A percentile compares a stretch with the other conserved stretches of the same genome.
Evolutionary conservation across 2,888 invertebrate genomes (phyloP).

Genomic region (Augochlorella aurata): DNA sequence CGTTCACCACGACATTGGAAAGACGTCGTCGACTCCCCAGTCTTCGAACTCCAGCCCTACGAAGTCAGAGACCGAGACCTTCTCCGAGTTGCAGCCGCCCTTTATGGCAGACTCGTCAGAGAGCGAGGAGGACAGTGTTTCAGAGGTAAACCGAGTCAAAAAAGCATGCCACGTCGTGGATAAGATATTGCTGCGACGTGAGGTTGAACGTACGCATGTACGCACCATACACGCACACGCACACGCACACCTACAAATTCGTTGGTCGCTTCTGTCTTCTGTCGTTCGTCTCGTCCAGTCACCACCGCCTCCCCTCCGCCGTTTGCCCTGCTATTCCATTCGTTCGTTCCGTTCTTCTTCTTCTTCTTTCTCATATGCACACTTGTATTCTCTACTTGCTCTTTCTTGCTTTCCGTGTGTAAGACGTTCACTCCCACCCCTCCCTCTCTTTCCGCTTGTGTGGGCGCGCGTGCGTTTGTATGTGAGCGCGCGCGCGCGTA

Average conservation of each 20-base stretch:
- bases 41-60: slow-evolving; percentile 92
- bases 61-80: slow-evolving; percentile 91
- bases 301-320: slow-evolving; percentile 29
- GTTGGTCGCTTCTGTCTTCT: slow-evolving; percentile 46
- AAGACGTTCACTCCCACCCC: background rate
- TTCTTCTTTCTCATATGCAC: slow-evolving; percentile 14
- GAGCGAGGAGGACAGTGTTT: slow-evolving; percentile 97
- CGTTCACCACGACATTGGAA: slow-evolving; percentile 83
- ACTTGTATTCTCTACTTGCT: slow-evolving; percentile 12
- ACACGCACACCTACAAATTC: slow-evolving; percentile 35
- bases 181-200: slow-evolving; percentile 42
- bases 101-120: slow-evolving; percentile 97
- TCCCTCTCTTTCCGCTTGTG: background rate
- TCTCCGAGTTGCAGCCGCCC: slow-evolving; percentile 92
- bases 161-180: slow-evolving; percentile 54
- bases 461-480: background rate
- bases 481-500: background rate
- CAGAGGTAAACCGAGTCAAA: slow-evolving; percentile 89
- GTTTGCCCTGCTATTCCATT: slow-evolving; percentile 6
- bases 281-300: slow-evolving; percentile 40
- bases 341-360: slow-evolving; percentile 25
- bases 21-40: slow-evolving; percentile 88
- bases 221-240: slow-evolving; percentile 28
- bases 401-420: background rate
- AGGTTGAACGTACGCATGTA: slow-evolving; percentile 49